Evolutionary conservation across 2,113 vertebrate species (phyloP).

Genomic region (Mellivora capensis): DNA sequence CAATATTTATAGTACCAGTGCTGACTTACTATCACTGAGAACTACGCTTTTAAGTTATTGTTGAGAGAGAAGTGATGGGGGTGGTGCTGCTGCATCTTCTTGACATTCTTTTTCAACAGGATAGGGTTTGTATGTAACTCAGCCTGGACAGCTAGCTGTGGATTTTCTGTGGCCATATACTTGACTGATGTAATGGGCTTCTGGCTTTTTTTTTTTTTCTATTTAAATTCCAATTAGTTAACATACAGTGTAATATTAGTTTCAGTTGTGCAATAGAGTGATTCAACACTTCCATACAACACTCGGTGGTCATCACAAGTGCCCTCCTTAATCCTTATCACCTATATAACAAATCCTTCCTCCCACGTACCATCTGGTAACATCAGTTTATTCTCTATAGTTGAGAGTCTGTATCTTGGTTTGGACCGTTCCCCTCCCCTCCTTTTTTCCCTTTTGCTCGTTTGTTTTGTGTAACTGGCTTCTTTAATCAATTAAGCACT

Average conservation of each 20-base stretch:
- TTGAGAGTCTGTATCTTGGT: neutral
- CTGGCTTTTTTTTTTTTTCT: neutral
- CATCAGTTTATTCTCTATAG: neutral
- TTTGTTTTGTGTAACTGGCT: neutral
- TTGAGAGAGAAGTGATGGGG: neutral
- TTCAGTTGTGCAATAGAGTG: neutral
- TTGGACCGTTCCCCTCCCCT: neutral
- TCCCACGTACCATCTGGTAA: neutral
- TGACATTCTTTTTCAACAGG: conserved; percentile 16
- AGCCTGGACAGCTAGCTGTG: neutral
- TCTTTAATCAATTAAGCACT: neutral
- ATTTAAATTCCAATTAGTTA: neutral
- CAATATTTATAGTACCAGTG: neutral
- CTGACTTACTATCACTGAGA: neutral
- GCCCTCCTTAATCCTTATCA: neutral
- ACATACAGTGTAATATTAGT: neutral
- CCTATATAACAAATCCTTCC: neutral
- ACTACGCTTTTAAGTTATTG: neutral
- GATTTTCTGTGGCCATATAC: neutral
- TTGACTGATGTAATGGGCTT: neutral
- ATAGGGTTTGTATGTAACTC: neutral
- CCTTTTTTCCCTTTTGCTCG: neutral
- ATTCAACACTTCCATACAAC: neutral
- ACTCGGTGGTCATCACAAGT: neutral
- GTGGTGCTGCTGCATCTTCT: neutral